Percentiles rank a stretch among this genome's conserved stretches.
phyloP scores from a whole-genome alignment of 2,888 invertebrate genomes.

The Homarus gammarus region DNA sequence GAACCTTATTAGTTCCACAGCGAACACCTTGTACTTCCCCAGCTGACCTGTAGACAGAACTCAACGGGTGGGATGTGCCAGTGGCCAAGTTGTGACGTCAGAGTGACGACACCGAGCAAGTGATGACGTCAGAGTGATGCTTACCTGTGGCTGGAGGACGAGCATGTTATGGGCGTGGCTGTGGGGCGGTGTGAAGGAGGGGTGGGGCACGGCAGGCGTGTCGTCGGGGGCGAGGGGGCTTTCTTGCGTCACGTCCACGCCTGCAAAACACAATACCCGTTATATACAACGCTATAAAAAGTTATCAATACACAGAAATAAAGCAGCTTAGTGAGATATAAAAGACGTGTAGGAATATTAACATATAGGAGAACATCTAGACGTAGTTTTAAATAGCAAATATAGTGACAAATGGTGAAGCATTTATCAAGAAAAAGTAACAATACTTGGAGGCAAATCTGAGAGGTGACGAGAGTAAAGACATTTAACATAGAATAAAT shows the following conservation, averaged over 20 bases:
- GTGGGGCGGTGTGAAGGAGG: constrained; percentile 58
- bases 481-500: too few relatives aligned
- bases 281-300: too few relatives aligned
- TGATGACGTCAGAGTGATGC: constrained; percentile 9
- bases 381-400: too few relatives aligned
- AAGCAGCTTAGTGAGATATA: too few relatives aligned
- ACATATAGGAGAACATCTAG: too few relatives aligned
- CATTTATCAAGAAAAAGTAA: too few relatives aligned
- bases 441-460: too few relatives aligned
- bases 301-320: too few relatives aligned
- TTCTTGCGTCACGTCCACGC: constrained; percentile 70
- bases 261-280: constrained; percentile 14
- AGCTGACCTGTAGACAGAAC: neutral
- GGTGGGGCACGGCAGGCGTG: constrained; percentile 51
- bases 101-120: constrained; percentile 22
- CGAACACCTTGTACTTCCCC: neutral
- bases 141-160: constrained; percentile 75
- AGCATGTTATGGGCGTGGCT: constrained; percentile 72
- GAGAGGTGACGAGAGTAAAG: too few relatives aligned
- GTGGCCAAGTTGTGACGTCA: constrained; percentile 47
- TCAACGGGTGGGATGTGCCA: constrained; percentile 6
- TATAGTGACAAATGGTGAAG: too few relatives aligned
- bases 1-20: too few relatives aligned
- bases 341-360: too few relatives aligned
- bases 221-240: constrained; percentile 60